Percentiles rank a stretch among this genome's conserved stretches.
phyloP scores from a whole-genome alignment of 2,888 invertebrate species.

The Coecobrya sp. region DNA sequence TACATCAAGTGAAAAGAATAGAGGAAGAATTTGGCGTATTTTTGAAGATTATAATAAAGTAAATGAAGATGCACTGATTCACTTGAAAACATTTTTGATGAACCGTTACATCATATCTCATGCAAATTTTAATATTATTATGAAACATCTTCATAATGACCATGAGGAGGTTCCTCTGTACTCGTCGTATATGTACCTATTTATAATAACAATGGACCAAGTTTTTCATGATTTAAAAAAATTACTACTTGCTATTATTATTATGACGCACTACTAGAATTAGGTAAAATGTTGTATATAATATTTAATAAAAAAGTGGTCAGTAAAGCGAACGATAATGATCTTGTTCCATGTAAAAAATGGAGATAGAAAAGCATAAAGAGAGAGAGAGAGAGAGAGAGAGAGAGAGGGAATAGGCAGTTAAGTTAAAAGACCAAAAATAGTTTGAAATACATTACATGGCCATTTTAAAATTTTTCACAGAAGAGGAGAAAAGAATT shows the following conservation, averaged over 20 bases:
- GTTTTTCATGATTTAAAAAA: conserved; percentile 19
- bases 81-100: conserved; percentile 55
- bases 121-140: conserved; percentile 64
- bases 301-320: too few relatives aligned
- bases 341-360: too few relatives aligned
- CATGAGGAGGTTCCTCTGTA: conserved; percentile 42
- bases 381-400: neutral
- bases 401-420: neutral
- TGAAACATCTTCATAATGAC: conserved; percentile 66
- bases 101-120: conserved; percentile 79
- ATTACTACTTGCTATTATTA: neutral
- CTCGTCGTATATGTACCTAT: neutral
- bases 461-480: neutral
- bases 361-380: too few relatives aligned
- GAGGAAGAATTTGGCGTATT: neutral
- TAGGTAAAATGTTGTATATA: neutral
- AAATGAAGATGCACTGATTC: conserved; percentile 74
- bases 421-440: neutral
- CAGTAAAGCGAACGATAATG: too few relatives aligned
- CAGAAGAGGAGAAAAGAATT: neutral
- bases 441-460: neutral
- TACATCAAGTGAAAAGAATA: conserved; percentile 69
- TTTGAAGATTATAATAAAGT: conserved; percentile 24
- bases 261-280: neutral
- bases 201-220: neutral